These are phyloP conservation scores for Caenorhabditis imperialis DNA, from an alignment of 2,888 invertebrate species.

Conservation along the genomic window DNA sequence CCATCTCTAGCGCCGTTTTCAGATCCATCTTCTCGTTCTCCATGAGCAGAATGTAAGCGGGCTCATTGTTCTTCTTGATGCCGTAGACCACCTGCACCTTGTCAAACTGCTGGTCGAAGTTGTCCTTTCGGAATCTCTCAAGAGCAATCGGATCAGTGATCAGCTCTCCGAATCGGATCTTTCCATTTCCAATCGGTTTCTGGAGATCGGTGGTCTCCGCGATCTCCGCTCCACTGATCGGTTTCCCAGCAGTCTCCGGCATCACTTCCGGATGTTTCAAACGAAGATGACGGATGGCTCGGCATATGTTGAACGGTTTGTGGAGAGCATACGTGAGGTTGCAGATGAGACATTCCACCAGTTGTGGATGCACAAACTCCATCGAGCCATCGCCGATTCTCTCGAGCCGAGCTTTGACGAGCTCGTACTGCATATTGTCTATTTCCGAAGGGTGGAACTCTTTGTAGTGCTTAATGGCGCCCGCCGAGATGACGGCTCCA, in stretches of 20 bases:
- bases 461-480: slow-evolving; percentile 76
- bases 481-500: slow-evolving; percentile 67
- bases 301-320: slow-evolving; percentile 76
- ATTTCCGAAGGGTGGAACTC: slow-evolving; percentile 69
- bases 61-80: slow-evolving; percentile 71
- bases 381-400: slow-evolving; percentile 76
- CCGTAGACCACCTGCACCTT: slow-evolving; percentile 61
- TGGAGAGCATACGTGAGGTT: slow-evolving; percentile 75
- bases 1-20: slow-evolving; percentile 44
- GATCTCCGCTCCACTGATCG: slow-evolving; percentile 34
- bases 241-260: slow-evolving; percentile 72
- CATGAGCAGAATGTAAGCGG: slow-evolving; percentile 66
- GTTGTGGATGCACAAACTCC: slow-evolving; percentile 74
- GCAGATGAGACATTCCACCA: slow-evolving; percentile 77
- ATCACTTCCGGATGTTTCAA: slow-evolving; percentile 72
- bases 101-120: slow-evolving; percentile 59
- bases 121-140: slow-evolving; percentile 57
- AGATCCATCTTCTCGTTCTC: slow-evolving; percentile 59
- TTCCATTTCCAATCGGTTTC: slow-evolving; percentile 3
- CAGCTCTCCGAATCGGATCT: slow-evolving; percentile 48
- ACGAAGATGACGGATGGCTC: slow-evolving; percentile 77
- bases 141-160: slow-evolving; percentile 62
- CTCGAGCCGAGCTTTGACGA: slow-evolving; percentile 73
- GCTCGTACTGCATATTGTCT: slow-evolving; percentile 74
- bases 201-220: slow-evolving; percentile 22